Evolutionary conservation across 2,888 invertebrate genomes (phyloP).

Genomic region (Tillus elongatus): DNA sequence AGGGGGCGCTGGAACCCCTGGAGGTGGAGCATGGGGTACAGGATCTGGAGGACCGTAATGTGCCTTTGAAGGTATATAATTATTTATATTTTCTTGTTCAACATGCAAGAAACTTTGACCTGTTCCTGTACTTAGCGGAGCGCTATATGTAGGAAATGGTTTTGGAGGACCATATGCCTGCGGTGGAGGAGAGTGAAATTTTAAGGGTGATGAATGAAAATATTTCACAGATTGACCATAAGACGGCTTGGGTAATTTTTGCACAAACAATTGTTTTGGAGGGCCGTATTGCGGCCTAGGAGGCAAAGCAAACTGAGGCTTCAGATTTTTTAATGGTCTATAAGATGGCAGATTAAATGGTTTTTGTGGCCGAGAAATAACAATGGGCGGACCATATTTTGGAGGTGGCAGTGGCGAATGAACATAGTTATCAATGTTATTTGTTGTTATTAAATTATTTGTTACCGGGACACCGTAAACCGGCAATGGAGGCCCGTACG

Average conservation of each 20-base stretch:
- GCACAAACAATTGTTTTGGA: slow-evolving; percentile 32
- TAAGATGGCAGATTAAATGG: slow-evolving; percentile 26
- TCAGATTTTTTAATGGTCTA: slow-evolving; percentile 38
- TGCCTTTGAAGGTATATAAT: slow-evolving; percentile 24
- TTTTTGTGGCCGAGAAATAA: slow-evolving; percentile 24
- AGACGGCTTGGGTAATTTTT: slow-evolving; percentile 30
- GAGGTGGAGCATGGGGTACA: slow-evolving; percentile 51
- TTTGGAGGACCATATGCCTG: slow-evolving; percentile 38
- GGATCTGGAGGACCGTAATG: slow-evolving; percentile 52
- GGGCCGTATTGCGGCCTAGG: slow-evolving; percentile 33
- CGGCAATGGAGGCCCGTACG: slow-evolving; percentile 28
- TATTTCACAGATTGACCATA: slow-evolving; percentile 38
- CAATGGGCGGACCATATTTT: slow-evolving; percentile 23
- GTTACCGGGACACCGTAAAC: slow-evolving; percentile 1
- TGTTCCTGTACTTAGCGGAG: slow-evolving; percentile 4
- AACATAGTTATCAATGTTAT: slow-evolving; percentile 5
- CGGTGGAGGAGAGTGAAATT: slow-evolving; percentile 21
- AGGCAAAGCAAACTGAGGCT: too few species aligned
- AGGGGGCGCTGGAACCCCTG: slow-evolving; percentile 63
- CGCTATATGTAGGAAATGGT: too few species aligned
- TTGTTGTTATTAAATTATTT: background rate
- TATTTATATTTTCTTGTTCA: slow-evolving; percentile 29
- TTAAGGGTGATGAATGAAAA: slow-evolving; percentile 37
- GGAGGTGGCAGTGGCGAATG: slow-evolving; percentile 16
- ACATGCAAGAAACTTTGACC: slow-evolving; percentile 6